These are phyloP conservation scores for Corythornis cristatus DNA, from an alignment of 2,113 vertebrate genomes.

Conservation along the genomic window DNA sequence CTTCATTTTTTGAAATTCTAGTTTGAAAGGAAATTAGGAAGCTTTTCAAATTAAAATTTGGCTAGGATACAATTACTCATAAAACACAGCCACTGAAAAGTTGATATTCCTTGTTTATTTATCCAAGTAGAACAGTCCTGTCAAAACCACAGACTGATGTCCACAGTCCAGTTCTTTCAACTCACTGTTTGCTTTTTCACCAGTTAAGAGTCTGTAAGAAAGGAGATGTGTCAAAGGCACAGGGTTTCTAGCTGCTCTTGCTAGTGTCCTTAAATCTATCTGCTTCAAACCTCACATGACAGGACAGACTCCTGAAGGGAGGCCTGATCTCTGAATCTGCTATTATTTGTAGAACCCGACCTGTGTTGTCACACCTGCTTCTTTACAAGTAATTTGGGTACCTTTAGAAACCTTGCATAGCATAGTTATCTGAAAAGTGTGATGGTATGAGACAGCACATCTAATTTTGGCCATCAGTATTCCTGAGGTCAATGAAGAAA, in stretches of 20 bases:
- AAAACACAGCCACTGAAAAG: neutral
- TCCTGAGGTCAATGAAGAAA: neutral
- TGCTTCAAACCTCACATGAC: fast-evolving
- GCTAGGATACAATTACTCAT: neutral
- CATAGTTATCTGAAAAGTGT: neutral
- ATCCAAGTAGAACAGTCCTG: neutral
- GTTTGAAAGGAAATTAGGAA: slow-evolving; percentile 27
- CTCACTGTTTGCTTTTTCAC: neutral
- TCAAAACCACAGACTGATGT: neutral
- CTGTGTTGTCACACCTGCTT: neutral
- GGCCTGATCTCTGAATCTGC: neutral
- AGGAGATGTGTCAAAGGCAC: neutral
- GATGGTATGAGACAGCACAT: neutral
- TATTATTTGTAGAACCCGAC: neutral
- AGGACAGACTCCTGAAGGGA: neutral
- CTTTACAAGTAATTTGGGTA: neutral
- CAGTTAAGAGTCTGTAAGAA: neutral
- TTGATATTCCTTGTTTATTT: neutral
- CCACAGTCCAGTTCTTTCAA: neutral
- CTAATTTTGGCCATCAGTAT: neutral
- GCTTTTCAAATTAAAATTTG: slow-evolving; percentile 36
- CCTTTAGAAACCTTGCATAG: neutral
- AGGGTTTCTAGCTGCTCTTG: neutral
- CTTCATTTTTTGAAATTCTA: slow-evolving; percentile 26
- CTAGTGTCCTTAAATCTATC: fast-evolving